Base-by-base conservation (phyloP, 53 echinoderm and acorn worm genomes). In the Crossaster papposus region DNA sequence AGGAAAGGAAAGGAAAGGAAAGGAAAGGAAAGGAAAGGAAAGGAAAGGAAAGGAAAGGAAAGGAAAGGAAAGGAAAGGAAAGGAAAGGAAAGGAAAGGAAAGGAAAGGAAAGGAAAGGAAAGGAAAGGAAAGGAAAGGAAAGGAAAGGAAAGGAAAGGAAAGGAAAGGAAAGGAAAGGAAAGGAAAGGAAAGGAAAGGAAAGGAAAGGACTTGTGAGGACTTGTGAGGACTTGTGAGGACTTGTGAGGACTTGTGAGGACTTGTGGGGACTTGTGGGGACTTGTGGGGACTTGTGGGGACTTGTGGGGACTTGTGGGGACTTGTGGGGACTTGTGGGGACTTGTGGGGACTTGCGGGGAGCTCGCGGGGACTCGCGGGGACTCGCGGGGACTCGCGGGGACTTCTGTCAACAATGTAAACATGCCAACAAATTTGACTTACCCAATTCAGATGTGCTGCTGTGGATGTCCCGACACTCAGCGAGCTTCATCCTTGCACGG, bases 401-500 rank as follows among this genome's bases (percentile, higher is more conserved):
- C 44, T 44, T 44, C 44, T 3, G 22, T 75, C 14, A 36, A 22
- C 14, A 30, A 75, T 5, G 9, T 1, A 20, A 75, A 20, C 30
- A 3, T 38, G 22, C n/a, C 36, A 35, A 44, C 24, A 51, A 10
- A 24, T 53, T 53, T 4, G 26, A 81, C 81, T 31, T 17, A 83
- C 83, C 83, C 29, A 44, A 50, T 50, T 68, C 29, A 30, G 29
- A 29, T 35, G 81, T 37, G 28, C 68, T 68, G 26, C 33, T 36
- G 36, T 44, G 70, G 35, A 0, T 32, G 2, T 83, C 70, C 24
- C 2, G 10, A 24, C 33, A 58, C 50, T 83, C 68, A 0, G 22
- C 26, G 36, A 85, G 85, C 36, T 74, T 72, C 52, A 51, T 32
- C 54, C 54, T 15, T 74, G 85, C 74, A 33, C 85, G 51, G 18